These are phyloP conservation scores for Holacanthella duospinosa DNA, from an alignment of 2,888 invertebrate species.

Conservation along the genomic window DNA sequence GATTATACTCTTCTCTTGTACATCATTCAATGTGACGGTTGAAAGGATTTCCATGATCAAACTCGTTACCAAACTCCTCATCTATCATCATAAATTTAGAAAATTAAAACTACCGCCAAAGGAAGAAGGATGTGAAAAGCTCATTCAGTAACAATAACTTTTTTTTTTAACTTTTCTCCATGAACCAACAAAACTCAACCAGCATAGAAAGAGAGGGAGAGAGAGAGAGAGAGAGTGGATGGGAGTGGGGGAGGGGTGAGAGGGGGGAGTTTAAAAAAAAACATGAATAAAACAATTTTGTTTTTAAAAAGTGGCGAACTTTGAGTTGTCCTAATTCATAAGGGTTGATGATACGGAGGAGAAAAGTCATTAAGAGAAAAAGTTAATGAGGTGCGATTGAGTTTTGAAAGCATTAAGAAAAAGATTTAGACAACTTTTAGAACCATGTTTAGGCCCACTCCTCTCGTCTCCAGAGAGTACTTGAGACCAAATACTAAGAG, in stretches of 20 bases:
- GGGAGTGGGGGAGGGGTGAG: too few relatives aligned
- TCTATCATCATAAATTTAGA: conserved; percentile 35
- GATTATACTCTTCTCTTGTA: conserved; percentile 18
- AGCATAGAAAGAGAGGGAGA: too few relatives aligned
- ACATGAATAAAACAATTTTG: too few relatives aligned
- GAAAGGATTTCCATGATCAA: conserved; percentile 40
- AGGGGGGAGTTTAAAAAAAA: too few relatives aligned
- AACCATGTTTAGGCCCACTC: neutral
- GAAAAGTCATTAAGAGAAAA: neutral
- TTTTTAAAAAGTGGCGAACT: too few relatives aligned
- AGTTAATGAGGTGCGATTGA: neutral
- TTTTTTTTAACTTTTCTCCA: neutral
- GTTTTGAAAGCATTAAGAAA: neutral
- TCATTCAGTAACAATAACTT: neutral
- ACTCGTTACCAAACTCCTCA: conserved; percentile 39
- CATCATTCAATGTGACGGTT: conserved; percentile 37
- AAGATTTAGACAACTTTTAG: neutral
- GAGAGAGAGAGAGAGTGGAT: too few relatives aligned
- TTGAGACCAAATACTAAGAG: too few relatives aligned
- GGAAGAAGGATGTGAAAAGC: conserved; percentile 1
- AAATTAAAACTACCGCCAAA: neutral
- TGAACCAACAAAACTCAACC: too few relatives aligned
- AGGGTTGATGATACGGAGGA: neutral
- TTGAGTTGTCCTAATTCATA: too few relatives aligned
- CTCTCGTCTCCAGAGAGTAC: too few relatives aligned